phyloP scores from a whole-genome alignment of 2,113 vertebrate species.

The Camelus dromedarius region DNA sequence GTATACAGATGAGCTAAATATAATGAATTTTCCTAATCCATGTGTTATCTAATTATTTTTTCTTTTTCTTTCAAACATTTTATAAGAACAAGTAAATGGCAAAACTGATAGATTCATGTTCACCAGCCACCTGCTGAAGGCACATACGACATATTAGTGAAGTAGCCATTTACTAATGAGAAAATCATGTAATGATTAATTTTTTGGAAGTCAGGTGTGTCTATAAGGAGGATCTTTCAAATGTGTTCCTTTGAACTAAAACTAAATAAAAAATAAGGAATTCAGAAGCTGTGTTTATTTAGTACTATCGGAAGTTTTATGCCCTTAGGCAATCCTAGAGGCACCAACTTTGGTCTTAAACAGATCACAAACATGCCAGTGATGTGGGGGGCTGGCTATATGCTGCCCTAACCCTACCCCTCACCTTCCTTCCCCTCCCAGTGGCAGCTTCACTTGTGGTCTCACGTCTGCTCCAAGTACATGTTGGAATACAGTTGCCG shows the following conservation, averaged over 20 bases:
- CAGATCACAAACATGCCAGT: background rate
- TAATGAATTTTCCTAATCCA: background rate
- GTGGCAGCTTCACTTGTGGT: background rate
- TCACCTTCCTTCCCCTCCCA: background rate
- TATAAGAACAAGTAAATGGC: background rate
- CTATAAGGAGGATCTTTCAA: background rate
- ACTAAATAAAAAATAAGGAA: background rate
- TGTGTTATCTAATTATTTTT: background rate
- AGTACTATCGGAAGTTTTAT: background rate
- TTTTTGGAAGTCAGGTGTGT: background rate
- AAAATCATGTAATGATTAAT: background rate
- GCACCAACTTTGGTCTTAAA: background rate
- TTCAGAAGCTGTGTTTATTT: background rate
- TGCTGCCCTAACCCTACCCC: background rate
- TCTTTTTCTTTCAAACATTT: constrained; percentile 30
- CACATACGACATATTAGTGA: background rate
- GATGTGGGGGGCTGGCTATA: background rate
- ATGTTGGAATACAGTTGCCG: background rate
- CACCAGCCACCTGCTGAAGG: background rate
- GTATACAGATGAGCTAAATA: background rate
- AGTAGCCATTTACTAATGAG: background rate
- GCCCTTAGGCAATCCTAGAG: background rate
- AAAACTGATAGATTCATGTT: background rate
- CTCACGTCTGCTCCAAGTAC: background rate
- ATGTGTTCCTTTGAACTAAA: constrained; percentile 16